Evolutionary conservation across 2,888 invertebrate genomes (phyloP).

Genomic region (Nasonia oneida): DNA sequence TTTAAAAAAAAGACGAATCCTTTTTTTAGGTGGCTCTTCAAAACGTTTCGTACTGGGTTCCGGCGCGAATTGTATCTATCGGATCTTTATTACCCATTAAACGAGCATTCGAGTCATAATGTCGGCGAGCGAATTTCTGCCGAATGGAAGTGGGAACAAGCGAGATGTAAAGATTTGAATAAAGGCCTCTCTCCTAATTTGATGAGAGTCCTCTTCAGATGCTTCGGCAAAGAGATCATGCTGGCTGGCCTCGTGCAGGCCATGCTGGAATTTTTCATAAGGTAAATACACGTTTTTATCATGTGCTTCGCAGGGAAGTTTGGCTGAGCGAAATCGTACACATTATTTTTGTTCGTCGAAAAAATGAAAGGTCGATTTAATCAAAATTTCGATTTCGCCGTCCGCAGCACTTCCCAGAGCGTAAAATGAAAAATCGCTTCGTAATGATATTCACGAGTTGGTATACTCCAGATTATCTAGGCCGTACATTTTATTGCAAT

Average conservation of each 20-base stretch:
- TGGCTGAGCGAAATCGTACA: background rate
- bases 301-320: background rate
- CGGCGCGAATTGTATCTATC: constrained; percentile 86
- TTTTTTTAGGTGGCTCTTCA: constrained; percentile 86
- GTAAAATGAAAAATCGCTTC: constrained; percentile 27
- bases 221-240: constrained; percentile 82
- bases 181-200: constrained; percentile 80
- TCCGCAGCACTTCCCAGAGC: background rate
- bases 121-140: constrained; percentile 80
- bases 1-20: background rate
- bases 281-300: constrained; percentile 73
- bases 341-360: background rate
- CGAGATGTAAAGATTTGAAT: constrained; percentile 67
- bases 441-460: constrained; percentile 44
- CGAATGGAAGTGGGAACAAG: constrained; percentile 80
- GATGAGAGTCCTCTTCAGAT: constrained; percentile 81
- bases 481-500: constrained; percentile 71
- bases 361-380: background rate
- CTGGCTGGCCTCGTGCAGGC: constrained; percentile 82
- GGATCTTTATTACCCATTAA: constrained; percentile 87
- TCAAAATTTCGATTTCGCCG: constrained; percentile 12
- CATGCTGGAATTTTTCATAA: constrained; percentile 83
- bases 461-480: constrained; percentile 70
- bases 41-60: constrained; percentile 87
- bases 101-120: constrained; percentile 84